phyloP scores from a whole-genome alignment of 2,888 invertebrate species.

The Ophion ventricosus region DNA sequence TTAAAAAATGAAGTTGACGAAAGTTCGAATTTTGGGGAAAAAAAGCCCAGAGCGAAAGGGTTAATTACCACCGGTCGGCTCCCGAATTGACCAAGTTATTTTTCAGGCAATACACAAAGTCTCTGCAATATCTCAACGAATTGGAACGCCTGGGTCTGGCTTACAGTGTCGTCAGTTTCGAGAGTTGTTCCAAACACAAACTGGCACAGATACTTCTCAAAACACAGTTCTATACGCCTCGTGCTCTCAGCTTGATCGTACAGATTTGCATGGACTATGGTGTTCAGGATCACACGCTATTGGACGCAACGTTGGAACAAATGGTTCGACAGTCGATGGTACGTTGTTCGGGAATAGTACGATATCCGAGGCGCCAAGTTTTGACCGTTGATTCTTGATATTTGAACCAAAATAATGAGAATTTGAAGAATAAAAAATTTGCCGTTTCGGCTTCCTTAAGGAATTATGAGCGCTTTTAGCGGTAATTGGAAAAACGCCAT shows the following conservation, averaged over 20 bases:
- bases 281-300: conserved; percentile 73
- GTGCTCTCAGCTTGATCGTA: conserved; percentile 73
- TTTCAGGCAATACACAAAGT: conserved; percentile 77
- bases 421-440: too few species aligned
- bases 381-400: too few species aligned
- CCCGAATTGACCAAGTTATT: conserved; percentile 15
- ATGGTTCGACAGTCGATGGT: conserved; percentile 77
- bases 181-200: conserved; percentile 73
- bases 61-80: not conserved
- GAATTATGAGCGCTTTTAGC: too few species aligned
- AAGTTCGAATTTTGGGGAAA: not conserved
- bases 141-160: conserved; percentile 79
- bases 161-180: conserved; percentile 78
- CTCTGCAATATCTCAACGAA: conserved; percentile 78
- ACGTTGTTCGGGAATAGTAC: not conserved
- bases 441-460: too few species aligned
- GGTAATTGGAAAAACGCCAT: too few species aligned
- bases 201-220: conserved; percentile 74
- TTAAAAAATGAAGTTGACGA: too few species aligned
- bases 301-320: conserved; percentile 73
- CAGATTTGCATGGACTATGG: conserved; percentile 77
- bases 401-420: too few species aligned
- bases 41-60: too few species aligned
- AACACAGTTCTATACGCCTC: conserved; percentile 69
- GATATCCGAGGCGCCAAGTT: too few species aligned